phyloP scores from a whole-genome alignment of 2,113 vertebrate genomes.

The Morone saxatilis region DNA sequence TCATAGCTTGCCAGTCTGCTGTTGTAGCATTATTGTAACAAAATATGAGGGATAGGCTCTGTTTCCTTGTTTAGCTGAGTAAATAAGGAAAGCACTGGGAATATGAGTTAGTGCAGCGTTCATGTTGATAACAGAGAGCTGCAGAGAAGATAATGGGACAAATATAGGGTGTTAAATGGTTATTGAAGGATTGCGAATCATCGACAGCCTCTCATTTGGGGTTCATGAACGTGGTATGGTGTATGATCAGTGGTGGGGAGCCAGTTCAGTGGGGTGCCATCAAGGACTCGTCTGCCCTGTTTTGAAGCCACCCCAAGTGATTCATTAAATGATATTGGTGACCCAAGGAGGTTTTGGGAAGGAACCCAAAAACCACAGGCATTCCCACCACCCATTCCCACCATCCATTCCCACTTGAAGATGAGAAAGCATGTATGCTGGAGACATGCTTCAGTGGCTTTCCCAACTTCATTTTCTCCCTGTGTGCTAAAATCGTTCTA shows the following conservation, averaged over 20 bases:
- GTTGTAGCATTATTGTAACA: background rate
- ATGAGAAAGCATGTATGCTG: conserved; percentile 55
- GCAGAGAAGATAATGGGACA: conserved; percentile 35
- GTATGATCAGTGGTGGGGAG: conserved; percentile 62
- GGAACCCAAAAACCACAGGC: conserved; percentile 76
- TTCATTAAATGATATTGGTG: conserved; percentile 72
- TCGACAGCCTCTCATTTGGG: conserved; percentile 61
- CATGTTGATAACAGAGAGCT: conserved; percentile 40
- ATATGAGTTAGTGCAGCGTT: conserved; percentile 12
- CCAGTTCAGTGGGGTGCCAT: conserved; percentile 69
- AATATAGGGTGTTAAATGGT: conserved; percentile 41
- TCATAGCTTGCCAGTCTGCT: background rate
- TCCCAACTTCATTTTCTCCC: conserved; percentile 56
- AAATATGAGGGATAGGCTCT: background rate
- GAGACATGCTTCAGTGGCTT: conserved; percentile 54
- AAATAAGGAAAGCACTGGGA: conserved; percentile 28
- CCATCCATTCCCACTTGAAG: conserved; percentile 46
- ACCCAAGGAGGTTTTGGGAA: conserved; percentile 64
- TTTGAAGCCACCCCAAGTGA: conserved; percentile 67
- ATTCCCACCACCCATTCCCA: conserved; percentile 60
- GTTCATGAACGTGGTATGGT: conserved; percentile 50
- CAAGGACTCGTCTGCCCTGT: conserved; percentile 44
- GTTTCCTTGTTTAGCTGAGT: conserved; percentile 37
- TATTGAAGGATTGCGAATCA: conserved; percentile 32
- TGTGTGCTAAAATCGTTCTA: conserved; percentile 45